Evolutionary conservation across 1,140 invertebrate species (phyloP).

Genomic region (Drosophila rufa): DNA sequence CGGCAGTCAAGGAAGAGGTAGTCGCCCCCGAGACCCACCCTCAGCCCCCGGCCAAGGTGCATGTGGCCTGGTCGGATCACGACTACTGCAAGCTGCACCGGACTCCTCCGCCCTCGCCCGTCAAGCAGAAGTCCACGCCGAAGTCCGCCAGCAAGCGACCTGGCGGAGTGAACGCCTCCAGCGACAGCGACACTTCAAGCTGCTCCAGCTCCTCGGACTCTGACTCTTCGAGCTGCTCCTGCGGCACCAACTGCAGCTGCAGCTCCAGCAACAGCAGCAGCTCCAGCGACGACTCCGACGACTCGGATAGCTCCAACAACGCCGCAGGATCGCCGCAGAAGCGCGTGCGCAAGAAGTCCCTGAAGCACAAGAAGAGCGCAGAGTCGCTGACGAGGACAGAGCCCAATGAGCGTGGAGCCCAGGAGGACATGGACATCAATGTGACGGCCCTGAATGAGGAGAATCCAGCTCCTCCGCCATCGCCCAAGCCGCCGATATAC

Average conservation of each 20-base stretch:
- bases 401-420: background rate
- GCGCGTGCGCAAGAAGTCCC: constrained; percentile 46
- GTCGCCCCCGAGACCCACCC: constrained; percentile 32
- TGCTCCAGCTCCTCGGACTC: constrained; percentile 87
- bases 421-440: constrained; percentile 48
- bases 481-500: constrained; percentile 57
- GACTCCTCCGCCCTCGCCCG: constrained; percentile 47
- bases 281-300: constrained; percentile 88
- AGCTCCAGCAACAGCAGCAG: constrained; percentile 89
- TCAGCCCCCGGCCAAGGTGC: constrained; percentile 85
- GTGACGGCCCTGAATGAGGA: constrained; percentile 42
- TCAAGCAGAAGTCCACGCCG: constrained; percentile 18
- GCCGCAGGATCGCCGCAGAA: constrained; percentile 37
- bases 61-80: constrained; percentile 88
- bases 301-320: constrained; percentile 80
- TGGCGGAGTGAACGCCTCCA: constrained; percentile 87
- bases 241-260: constrained; percentile 88
- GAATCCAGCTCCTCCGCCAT: constrained; percentile 18
- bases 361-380: constrained; percentile 42
- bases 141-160: constrained; percentile 24
- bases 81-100: constrained; percentile 87
- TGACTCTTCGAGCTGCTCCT: constrained; percentile 88
- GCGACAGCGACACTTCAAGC: constrained; percentile 88
- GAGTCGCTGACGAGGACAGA: constrained; percentile 23
- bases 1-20: constrained; percentile 79